Conservation (phyloP, 2,888 invertebrate species). For the Mycalesis mineus region DNA sequence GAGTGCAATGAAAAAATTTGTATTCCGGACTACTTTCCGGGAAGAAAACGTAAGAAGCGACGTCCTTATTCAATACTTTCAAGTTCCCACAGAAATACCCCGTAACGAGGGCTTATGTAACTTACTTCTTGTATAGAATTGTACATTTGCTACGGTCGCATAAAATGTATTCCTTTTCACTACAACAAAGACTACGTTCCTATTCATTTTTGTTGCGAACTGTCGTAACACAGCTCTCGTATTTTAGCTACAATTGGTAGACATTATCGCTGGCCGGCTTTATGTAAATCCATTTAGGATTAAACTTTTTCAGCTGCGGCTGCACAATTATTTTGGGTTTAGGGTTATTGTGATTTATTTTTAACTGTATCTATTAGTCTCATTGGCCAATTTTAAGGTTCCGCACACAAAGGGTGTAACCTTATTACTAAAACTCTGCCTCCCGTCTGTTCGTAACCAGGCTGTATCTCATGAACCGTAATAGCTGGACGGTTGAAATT, state of each 20-base stretch:
- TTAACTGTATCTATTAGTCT: too few relatives aligned
- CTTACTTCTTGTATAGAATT: constrained; percentile 14
- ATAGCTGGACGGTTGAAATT: too few relatives aligned
- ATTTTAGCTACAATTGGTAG: constrained; percentile 68
- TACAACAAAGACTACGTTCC: constrained; percentile 26
- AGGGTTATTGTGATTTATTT: too few relatives aligned
- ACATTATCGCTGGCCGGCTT: constrained; percentile 69
- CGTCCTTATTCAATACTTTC: constrained; percentile 12
- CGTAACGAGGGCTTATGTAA: constrained; percentile 13
- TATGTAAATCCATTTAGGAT: constrained; percentile 71
- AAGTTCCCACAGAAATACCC: constrained; percentile 12
- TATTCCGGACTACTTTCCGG: neutral
- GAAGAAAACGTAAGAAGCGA: neutral
- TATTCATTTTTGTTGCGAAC: constrained; percentile 62
- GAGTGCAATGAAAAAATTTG: constrained; percentile 4
- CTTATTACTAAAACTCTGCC: too few relatives aligned
- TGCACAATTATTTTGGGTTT: neutral
- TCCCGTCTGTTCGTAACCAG: too few relatives aligned
- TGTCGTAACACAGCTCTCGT: constrained; percentile 63
- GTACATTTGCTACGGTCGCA: constrained; percentile 37
- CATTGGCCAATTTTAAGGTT: too few relatives aligned
- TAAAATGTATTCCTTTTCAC: constrained; percentile 60
- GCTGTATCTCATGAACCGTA: too few relatives aligned
- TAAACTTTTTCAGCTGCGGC: constrained; percentile 35
- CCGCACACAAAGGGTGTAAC: too few relatives aligned